phyloP scores from a whole-genome alignment of 2,888 invertebrate genomes.

The Lochmaea capreae region DNA sequence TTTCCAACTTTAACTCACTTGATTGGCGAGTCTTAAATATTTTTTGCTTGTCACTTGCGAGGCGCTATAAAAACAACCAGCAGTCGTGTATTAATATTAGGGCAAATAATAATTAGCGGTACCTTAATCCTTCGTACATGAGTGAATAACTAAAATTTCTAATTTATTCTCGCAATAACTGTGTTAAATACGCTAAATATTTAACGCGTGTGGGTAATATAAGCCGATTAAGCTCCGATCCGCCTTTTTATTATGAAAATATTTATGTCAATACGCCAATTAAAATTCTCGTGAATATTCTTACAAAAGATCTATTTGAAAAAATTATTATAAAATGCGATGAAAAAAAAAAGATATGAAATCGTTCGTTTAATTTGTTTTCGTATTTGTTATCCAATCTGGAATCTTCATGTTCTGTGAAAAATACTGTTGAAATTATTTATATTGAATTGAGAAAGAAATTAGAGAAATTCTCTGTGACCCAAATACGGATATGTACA shows the following conservation, averaged over 20 bases:
- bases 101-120: neutral
- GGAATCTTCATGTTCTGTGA: no score
- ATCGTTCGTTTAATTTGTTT: neutral
- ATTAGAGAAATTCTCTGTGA: no score
- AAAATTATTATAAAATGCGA: neutral
- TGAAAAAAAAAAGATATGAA: neutral
- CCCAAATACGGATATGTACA: no score
- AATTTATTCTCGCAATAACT: neutral
- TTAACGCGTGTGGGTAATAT: constrained; percentile 30
- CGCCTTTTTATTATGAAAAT: neutral
- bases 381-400: neutral
- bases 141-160: neutral
- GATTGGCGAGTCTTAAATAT: neutral
- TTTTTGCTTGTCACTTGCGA: neutral
- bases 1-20: neutral
- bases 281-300: neutral
- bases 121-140: neutral
- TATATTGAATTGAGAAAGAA: no score
- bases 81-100: neutral
- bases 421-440: no score
- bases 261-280: neutral
- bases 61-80: neutral
- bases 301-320: neutral
- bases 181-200: constrained; percentile 6
- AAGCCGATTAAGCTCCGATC: neutral